A percentile compares a stretch with the other conserved stretches of the same genome.
Conservation (phyloP, 92 coral and sea anemone species). For the Virgularia gustaviana region DNA sequence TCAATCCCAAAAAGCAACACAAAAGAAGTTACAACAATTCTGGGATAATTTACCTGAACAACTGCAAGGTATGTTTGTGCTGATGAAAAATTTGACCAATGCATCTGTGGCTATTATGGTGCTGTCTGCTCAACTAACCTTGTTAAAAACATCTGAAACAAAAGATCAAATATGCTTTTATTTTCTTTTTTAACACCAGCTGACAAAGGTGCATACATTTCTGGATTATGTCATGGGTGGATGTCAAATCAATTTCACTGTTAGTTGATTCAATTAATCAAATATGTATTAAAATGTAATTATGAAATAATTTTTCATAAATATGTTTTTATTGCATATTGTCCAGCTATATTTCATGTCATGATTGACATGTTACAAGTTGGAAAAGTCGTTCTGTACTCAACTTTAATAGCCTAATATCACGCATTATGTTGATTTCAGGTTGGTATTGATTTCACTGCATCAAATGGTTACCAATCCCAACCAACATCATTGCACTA, state of each 20-base stretch:
- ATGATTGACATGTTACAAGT: no score
- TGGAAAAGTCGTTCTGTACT: no score
- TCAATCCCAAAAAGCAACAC: constrained; percentile 82
- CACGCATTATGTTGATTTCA: neutral
- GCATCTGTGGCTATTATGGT: no score
- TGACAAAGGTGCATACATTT: constrained; percentile 66
- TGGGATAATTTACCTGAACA: constrained; percentile 77
- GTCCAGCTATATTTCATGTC: no score
- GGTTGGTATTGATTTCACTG: constrained; percentile 98
- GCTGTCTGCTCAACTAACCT: no score
- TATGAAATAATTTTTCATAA: neutral
- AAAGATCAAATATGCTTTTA: neutral
- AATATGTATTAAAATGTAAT: neutral
- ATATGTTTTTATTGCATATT: no score
- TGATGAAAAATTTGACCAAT: no score
- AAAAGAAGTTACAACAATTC: constrained; percentile 89
- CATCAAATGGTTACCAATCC: constrained; percentile 88
- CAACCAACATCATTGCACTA: constrained; percentile 78
- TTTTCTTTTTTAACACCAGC: constrained; percentile 37
- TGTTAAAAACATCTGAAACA: neutral
- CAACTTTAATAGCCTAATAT: no score
- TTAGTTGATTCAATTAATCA: constrained; percentile 32
- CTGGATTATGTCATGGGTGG: constrained; percentile 96
- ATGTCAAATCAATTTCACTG: constrained; percentile 95
- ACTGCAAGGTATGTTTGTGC: constrained; percentile 79